Conservation (phyloP, 2,888 invertebrate species). For the Amitus sp. region DNA sequence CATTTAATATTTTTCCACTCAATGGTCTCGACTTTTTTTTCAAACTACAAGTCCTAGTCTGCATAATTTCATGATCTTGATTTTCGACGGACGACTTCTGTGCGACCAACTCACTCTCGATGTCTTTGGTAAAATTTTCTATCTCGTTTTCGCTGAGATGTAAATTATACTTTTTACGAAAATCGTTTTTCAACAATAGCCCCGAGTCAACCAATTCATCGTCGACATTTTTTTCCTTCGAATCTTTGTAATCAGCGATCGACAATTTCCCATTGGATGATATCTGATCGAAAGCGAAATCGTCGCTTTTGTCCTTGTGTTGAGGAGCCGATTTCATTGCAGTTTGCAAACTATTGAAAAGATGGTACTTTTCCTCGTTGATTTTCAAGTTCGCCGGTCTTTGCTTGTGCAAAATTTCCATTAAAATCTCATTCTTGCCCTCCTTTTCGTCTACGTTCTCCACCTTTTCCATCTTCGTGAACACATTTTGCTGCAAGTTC, state of each 20-base stretch:
- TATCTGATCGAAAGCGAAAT: constrained; percentile 51
- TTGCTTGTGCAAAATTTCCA: constrained; percentile 51
- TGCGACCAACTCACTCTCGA: too few relatives aligned
- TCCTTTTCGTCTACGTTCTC: constrained; percentile 8
- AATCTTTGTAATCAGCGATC: constrained; percentile 40
- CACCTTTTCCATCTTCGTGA: constrained; percentile 42
- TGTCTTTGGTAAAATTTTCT: constrained; percentile 17
- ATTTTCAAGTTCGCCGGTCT: constrained; percentile 13
- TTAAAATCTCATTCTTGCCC: constrained; percentile 38
- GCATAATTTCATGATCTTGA: too few relatives aligned
- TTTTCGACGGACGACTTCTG: too few relatives aligned
- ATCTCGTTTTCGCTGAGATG: constrained; percentile 40
- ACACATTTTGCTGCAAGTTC: constrained; percentile 41
- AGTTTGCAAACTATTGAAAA: constrained; percentile 35
- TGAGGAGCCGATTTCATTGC: constrained; percentile 1
- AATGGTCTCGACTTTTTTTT: too few relatives aligned
- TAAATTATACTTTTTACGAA: constrained; percentile 42
- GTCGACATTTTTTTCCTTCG: constrained; percentile 40
- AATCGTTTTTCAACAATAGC: constrained; percentile 19
- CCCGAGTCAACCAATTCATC: constrained; percentile 11
- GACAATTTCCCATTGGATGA: constrained; percentile 48
- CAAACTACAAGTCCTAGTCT: too few relatives aligned
- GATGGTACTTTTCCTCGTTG: constrained; percentile 35
- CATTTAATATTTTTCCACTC: too few relatives aligned
- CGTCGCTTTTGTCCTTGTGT: constrained; percentile 25